Evolutionary conservation across 1,140 invertebrate genomes (phyloP), one percentile per base, ranked within the genome.

Genomic region (Drosophila takahashii): DNA sequence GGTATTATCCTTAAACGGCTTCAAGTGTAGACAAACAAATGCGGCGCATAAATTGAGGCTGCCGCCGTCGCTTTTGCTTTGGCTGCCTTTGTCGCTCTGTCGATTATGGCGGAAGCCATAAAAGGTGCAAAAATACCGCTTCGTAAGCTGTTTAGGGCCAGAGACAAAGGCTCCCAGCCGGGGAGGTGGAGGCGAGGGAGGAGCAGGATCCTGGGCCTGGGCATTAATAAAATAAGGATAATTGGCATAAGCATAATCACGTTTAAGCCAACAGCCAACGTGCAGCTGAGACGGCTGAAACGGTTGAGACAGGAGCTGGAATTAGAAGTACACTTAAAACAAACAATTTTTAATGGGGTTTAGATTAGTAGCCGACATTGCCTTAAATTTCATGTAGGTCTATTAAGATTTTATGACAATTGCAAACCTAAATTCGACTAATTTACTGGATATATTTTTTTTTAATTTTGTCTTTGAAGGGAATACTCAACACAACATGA

Each of bases 141-240:
- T 70, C 59, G 64, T 81, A 85, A 86, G 81, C 81, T 81, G 65
- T 77, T 77, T 61, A 53, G 69, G 61, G 42, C 59, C 41, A 56
- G 57, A 81, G 66, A 67, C 36, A 59, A 67, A 81, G 60, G 66
- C 66, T 73, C 70, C 54, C 41, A 58, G n/a, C 1, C n/a, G 7
- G 8, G n/a, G 39, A 41, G 6, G 13, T n/a, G 37, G 37, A 7
- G 54, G 44, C 15, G 34, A 16, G 15, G 36, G 4, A 18, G 47
- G 18, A 26, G 29, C 26, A 26, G 34, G n/a, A 47, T 47, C 51
- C 61, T 41, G 27, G 53, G 32, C 42, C 45, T 56, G 62, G 73
- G 85, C 80, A 89, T 90, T 89, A 89, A 89, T 89, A 89, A 89
- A 90, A 89, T 89, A 90, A 89, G 84, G 72, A 90, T 89, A 89